These are phyloP conservation scores for Delichon dasypus DNA, from an alignment of 2,797 vertebrate genomes.

Conservation along the genomic window DNA sequence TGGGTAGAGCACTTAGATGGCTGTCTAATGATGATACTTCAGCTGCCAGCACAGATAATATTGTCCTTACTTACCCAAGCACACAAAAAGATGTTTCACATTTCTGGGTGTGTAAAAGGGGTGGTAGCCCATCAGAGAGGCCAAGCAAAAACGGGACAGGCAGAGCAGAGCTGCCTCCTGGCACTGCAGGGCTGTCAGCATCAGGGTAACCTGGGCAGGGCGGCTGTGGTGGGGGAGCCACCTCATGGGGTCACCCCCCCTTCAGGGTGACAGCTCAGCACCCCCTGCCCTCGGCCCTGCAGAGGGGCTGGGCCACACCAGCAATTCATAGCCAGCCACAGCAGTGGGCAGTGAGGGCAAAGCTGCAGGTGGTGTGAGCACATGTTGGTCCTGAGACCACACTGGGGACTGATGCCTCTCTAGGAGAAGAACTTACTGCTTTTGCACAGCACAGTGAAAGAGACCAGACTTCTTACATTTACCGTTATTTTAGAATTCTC, in stretches of 20 bases:
- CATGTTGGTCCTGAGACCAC: not conserved
- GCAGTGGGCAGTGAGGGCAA: not conserved
- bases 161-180: not conserved
- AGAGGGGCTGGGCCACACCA: not conserved
- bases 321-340: not conserved
- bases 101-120: not conserved
- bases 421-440: not conserved
- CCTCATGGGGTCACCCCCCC: not conserved
- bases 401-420: not conserved
- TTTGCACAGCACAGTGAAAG: not conserved
- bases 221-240: not conserved
- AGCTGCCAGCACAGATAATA: not conserved
- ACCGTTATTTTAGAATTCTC: not conserved
- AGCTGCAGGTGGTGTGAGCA: not conserved
- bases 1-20: not conserved
- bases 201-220: not conserved
- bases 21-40: not conserved
- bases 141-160: not conserved
- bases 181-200: not conserved
- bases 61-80: not conserved
- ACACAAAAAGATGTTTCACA: not conserved
- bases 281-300: not conserved
- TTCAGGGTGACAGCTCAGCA: not conserved
- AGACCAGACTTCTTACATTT: not conserved
- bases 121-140: not conserved